phyloP scores from a whole-genome alignment of 1,140 invertebrate genomes.

The Bombus superbus region DNA sequence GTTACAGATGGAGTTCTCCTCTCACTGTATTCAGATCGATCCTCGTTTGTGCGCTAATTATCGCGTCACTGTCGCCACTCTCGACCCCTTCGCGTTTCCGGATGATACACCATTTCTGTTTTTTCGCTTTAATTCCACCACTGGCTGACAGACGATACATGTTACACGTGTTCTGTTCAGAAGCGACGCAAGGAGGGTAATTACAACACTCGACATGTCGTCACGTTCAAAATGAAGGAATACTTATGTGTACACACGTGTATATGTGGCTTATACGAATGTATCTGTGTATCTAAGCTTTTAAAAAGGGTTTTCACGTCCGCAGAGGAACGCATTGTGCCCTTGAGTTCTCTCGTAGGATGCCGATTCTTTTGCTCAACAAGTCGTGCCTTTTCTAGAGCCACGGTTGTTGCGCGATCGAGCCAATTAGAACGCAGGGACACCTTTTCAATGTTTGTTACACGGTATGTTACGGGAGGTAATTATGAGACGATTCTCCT shows the following conservation, averaged over 20 bases:
- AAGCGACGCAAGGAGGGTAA: constrained; percentile 70
- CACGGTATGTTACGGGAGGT: neutral
- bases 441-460: constrained; percentile 50
- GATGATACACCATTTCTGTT: constrained; percentile 41
- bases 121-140: constrained; percentile 47
- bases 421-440: constrained; percentile 51
- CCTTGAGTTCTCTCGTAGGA: constrained; percentile 26
- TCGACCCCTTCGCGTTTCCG: constrained; percentile 50
- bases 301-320: constrained; percentile 46
- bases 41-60: constrained; percentile 76
- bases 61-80: constrained; percentile 71
- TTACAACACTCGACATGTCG: constrained; percentile 75
- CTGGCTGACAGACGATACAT: constrained; percentile 53
- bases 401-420: constrained; percentile 31
- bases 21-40: constrained; percentile 51
- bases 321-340: constrained; percentile 41
- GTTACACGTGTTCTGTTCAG: constrained; percentile 50
- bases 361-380: constrained; percentile 54
- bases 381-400: constrained; percentile 45
- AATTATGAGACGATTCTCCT: constrained; percentile 36
- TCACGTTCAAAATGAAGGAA: constrained; percentile 29
- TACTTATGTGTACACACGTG: neutral
- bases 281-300: constrained; percentile 41
- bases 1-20: neutral
- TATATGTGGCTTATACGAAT: too few relatives aligned